Percentiles rank a stretch among this genome's conserved stretches.
phyloP scores from a whole-genome alignment of 2,113 vertebrate species.

The Enhydra lutris region DNA sequence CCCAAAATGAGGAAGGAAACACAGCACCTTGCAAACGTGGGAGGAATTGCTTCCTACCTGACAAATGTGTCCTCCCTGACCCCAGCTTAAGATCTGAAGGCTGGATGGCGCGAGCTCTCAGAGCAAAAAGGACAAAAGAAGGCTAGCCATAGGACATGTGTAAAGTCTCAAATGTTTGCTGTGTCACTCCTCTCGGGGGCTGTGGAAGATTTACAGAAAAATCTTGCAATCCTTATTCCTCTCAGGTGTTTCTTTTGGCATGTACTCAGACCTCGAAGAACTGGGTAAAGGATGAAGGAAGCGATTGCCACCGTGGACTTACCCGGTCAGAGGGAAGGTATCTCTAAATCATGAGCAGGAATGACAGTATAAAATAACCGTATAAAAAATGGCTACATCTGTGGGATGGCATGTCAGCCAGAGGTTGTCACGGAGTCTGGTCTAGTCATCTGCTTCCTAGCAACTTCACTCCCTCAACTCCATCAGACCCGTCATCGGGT shows the following conservation, averaged over 20 bases:
- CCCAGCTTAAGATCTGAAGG: neutral
- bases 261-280: neutral
- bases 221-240: neutral
- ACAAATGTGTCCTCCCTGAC: neutral
- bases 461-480: neutral
- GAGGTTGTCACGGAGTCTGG: neutral
- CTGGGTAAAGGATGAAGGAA: neutral
- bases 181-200: neutral
- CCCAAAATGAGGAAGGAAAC: neutral
- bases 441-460: neutral
- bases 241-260: neutral
- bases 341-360: neutral
- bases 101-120: neutral
- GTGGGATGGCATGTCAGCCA: neutral
- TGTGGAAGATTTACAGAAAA: neutral
- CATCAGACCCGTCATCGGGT: no score
- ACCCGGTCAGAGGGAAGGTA: neutral
- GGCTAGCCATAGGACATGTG: neutral
- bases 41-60: neutral
- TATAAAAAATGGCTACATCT: neutral
- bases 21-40: neutral
- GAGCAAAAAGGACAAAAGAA: neutral
- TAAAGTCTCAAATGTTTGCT: neutral
- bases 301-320: neutral
- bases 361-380: neutral